Evolutionary conservation across 2,113 vertebrate genomes (phyloP), one percentile per base, ranked within the genome.

Genomic region (Pelecanoides urinatrix): DNA sequence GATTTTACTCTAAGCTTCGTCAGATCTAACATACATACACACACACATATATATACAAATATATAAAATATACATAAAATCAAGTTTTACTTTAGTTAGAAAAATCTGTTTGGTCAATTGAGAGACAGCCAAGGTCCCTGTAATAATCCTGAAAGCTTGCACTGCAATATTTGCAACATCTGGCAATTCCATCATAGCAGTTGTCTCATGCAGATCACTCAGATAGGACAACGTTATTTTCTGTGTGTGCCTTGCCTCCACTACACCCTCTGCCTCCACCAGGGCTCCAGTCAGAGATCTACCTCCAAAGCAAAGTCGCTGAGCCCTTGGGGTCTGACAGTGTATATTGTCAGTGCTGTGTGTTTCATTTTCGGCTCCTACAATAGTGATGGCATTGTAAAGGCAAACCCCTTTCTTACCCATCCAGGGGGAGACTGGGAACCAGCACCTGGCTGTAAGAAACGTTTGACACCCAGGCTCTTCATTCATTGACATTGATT

Each of bases 1-100:
- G 1, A 40, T 76, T 91, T 87, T 87, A 53, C 29, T 83, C n/a
- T 56, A 72, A 70, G 45, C 15, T 88, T 52, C 90, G 40, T 76
- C 49, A 82, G 59, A 55, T 50, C 36, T 44, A 65, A 45, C 9
- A 29, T 16, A 62, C 29, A 40, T 11, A 40, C 2, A 30, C 10
- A 21, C 2, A 68, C 2, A 30, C 2, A 30, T 1, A 25, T 4
- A 29, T 9, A n/a, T 18, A 40, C 40, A 18, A 4, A 16, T 6
- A 52, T 6, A 42, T 3, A 29, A 13, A 29, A 15, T 5, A 32
- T 13, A n/a, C 17, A 38, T 29, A 34, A 47, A 56, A 50, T 34
- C 2, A 79, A 52, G 15, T 50, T 88, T 67, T 87, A 32, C 22
- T 68, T 66, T 10, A 22, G 25, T 34, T 67, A 76, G 56, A 84